These are phyloP conservation scores for Manis crassicaudata DNA, from an alignment of 2,797 vertebrate species.

Conservation along the genomic window DNA sequence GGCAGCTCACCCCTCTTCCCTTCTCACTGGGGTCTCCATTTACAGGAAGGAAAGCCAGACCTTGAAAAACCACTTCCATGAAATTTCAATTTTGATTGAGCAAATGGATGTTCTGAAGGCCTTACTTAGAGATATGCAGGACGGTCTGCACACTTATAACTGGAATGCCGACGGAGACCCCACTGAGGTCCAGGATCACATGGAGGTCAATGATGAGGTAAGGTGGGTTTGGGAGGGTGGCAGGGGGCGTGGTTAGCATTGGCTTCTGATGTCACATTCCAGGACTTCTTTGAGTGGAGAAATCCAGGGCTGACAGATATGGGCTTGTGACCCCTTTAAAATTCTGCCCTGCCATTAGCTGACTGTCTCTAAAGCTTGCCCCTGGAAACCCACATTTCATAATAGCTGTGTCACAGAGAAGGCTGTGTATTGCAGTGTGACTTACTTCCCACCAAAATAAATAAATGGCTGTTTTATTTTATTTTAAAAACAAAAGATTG, in stretches of 20 bases:
- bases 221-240: neutral
- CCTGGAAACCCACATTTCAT: neutral
- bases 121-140: constrained; percentile 50
- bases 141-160: neutral
- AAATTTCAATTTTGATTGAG: constrained; percentile 69
- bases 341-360: neutral
- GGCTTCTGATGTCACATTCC: too few species aligned
- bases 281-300: too few species aligned
- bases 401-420: neutral
- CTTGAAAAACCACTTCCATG: constrained; percentile 69
- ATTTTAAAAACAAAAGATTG: too few species aligned
- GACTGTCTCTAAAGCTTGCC: neutral
- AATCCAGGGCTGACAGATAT: rapidly evolving
- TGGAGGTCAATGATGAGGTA: constrained; percentile 40
- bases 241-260: neutral
- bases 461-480: neutral
- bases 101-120: constrained; percentile 72
- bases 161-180: neutral
- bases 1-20: rapidly evolving
- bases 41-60: constrained; percentile 69
- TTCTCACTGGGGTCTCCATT: neutral
- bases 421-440: too few species aligned
- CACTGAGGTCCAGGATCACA: neutral
- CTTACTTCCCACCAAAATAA: neutral
- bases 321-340: neutral